Base-by-base conservation (phyloP, 1,140 invertebrate species). In the Drepana arcuata region DNA sequence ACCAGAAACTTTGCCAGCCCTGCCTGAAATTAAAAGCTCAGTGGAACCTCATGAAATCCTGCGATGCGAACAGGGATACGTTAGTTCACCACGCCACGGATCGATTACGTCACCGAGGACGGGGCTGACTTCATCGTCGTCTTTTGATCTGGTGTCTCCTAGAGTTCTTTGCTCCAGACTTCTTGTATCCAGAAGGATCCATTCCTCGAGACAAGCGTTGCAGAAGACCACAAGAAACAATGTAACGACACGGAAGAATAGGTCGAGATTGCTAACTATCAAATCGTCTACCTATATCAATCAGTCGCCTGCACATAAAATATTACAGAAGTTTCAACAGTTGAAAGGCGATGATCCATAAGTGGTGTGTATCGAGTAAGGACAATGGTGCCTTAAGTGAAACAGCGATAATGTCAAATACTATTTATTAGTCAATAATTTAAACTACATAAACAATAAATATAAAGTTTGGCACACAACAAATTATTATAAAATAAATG, bases 251-350 rank as follows among this genome's bases (percentile, higher is more conserved):
- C 40, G 36, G 2, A 34, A 26, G 31, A 28, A 21, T n/a, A 40
- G 38, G n/a, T 28, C 50, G n/a, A 52, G 49, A 16, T 39, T 61
- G 23, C 25, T 43, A n/a, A 58, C 67, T 1, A 64, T 65, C 13
- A 58, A 67, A 44, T 62, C 62, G 14, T 65, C 68, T 14, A 38
- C 46, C 2, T 45, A 41, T 26, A n/a, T 65, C 0, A 56, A 49
- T 34, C 45, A 48, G 4, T 61, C 72, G 0, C 56, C 65, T 0
- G 71, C 52, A 7, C 64, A 69, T 31, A 73, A 59, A 42, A 54
- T 80, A 12, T 44, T 80, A n/a, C 47, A 72, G 26, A 77, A 63
- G 46, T 80, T 80, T 50, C 29, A 53, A 23, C 35, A 66, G n/a
- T 40, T 80, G 1, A 70, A 68, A 53, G 38, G 26, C 5, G 36